Evolutionary conservation across 2,113 vertebrate genomes (phyloP).

Genomic region (Sphaerodactylus townsendi): DNA sequence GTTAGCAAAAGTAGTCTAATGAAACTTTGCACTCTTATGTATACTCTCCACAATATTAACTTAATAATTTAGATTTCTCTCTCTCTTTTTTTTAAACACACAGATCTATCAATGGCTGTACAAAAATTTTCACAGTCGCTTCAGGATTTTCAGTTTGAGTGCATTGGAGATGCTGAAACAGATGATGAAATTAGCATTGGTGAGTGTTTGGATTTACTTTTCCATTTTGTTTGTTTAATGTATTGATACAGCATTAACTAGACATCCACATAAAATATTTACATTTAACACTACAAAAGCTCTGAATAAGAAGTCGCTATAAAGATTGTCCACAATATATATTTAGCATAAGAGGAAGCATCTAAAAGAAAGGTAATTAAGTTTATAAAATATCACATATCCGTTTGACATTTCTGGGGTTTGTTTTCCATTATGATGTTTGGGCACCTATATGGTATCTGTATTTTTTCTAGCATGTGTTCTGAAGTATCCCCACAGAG

Average conservation of each 20-base stretch:
- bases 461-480: background rate
- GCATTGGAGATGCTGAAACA: slow-evolving; percentile 94
- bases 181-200: slow-evolving; percentile 96
- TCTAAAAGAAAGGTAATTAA: too few relatives aligned
- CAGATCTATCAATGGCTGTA: slow-evolving; percentile 91
- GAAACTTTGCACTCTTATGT: background rate
- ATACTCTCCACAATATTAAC: background rate
- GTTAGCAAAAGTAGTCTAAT: background rate
- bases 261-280: too few relatives aligned
- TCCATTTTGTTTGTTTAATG: too few relatives aligned
- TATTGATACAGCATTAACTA: too few relatives aligned
- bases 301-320: too few relatives aligned
- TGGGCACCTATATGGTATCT: background rate
- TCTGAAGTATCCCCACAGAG: background rate
- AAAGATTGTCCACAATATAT: too few relatives aligned
- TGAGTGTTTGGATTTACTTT: slow-evolving; percentile 79
- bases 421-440: background rate
- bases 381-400: too few relatives aligned
- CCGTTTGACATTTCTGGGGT: too few relatives aligned
- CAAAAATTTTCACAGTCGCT: slow-evolving; percentile 94
- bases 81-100: slow-evolving; percentile 7
- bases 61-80: slow-evolving; percentile 20
- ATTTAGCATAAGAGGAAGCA: too few relatives aligned
- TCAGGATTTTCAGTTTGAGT: slow-evolving; percentile 96
- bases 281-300: too few relatives aligned